Evolutionary conservation across 92 coral and sea anemone genomes (phyloP).

Genomic region (Parazoanthus atlanticus): DNA sequence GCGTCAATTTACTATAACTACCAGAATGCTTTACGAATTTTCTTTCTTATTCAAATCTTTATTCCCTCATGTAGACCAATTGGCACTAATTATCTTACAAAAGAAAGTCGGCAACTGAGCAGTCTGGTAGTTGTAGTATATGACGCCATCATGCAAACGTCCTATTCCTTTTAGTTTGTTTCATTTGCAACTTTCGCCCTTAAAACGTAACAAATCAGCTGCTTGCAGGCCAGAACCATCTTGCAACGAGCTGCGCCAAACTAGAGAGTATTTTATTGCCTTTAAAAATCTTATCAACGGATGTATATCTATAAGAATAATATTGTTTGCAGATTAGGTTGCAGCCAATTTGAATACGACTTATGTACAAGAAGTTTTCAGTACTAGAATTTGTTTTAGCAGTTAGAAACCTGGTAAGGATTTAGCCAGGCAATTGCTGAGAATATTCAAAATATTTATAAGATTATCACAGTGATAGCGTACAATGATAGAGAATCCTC

Average conservation of each 20-base stretch:
- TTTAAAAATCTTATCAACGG: not conserved
- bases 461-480: slow-evolving; percentile 10
- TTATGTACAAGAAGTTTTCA: not conserved
- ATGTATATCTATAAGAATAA: not conserved
- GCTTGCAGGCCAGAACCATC: not conserved
- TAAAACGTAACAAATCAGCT: not conserved
- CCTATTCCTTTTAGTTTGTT: no score
- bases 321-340: not conserved
- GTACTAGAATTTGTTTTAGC: not conserved
- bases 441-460: slow-evolving; percentile 12
- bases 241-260: not conserved
- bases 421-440: not conserved
- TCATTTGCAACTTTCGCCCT: not conserved
- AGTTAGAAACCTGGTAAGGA: slow-evolving; percentile 9
- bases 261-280: not conserved
- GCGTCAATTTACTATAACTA: no score
- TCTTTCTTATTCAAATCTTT: no score
- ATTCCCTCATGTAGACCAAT: no score
- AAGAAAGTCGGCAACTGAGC: no score
- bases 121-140: no score
- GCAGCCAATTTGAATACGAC: not conserved
- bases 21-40: no score
- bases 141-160: no score
- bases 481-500: not conserved
- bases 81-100: no score